These are phyloP conservation scores for Anastrepha obliqua DNA, from an alignment of 1,140 invertebrate species.

Conservation along the genomic window DNA sequence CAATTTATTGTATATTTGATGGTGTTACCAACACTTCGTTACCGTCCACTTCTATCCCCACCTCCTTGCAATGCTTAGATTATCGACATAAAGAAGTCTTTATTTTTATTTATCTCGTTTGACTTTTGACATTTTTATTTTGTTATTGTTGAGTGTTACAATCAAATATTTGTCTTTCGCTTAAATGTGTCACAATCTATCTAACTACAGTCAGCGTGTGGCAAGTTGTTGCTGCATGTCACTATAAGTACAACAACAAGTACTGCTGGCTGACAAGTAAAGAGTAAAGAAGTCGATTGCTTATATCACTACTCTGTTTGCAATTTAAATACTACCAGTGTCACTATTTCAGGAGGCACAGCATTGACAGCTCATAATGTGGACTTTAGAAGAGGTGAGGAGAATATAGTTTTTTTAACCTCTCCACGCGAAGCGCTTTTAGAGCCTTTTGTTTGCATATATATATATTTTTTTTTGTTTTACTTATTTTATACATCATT, in stretches of 20 bases:
- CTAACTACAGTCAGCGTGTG: neutral
- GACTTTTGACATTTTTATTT: constrained; percentile 45
- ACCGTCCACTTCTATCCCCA: neutral
- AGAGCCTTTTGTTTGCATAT: no score
- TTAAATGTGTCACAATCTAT: constrained; percentile 33
- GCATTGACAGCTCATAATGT: neutral
- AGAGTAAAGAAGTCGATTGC: neutral
- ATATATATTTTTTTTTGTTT: no score
- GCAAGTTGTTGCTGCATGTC: neutral
- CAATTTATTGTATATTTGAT: constrained; percentile 47
- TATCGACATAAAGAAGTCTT: neutral
- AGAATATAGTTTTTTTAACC: no score
- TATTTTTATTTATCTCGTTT: neutral
- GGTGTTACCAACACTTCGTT: neutral
- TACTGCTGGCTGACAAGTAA: neutral
- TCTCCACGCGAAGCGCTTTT: no score
- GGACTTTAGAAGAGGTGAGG: neutral
- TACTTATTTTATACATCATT: no score
- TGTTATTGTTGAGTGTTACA: constrained; percentile 32
- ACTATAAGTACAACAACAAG: neutral
- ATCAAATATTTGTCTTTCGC: constrained; percentile 26
- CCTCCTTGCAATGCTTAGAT: neutral
- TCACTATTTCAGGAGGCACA: neutral
- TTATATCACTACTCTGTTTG: neutral
- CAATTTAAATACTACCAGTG: neutral